phyloP scores from a whole-genome alignment of 2,113 vertebrate genomes.

The Ploceus nigricollis region DNA sequence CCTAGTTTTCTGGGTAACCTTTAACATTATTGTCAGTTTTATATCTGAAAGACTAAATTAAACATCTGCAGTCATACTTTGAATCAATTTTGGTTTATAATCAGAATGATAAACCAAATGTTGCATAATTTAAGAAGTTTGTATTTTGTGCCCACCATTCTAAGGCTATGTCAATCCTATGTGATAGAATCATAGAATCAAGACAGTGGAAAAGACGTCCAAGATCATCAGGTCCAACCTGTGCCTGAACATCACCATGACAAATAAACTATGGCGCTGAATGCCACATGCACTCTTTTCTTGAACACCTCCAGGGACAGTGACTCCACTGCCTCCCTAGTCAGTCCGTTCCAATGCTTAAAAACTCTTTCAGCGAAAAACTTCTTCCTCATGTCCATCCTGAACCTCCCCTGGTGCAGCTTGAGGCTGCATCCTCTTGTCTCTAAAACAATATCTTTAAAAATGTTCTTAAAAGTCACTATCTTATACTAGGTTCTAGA shows the following conservation, averaged over 20 bases:
- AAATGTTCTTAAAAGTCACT: background rate
- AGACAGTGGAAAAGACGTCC: background rate
- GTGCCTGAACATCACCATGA: background rate
- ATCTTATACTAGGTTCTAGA: background rate
- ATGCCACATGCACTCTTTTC: rapidly evolving
- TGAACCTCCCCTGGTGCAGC: background rate
- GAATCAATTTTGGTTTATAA: background rate
- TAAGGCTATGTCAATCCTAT: background rate
- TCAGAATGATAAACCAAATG: background rate
- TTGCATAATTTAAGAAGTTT: background rate
- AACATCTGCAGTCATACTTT: background rate
- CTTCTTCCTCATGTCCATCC: background rate
- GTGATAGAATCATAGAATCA: background rate
- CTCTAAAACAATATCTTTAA: background rate
- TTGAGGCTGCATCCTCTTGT: background rate
- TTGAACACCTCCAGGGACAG: background rate
- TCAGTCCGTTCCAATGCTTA: background rate
- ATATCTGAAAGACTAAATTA: background rate
- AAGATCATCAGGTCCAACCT: background rate
- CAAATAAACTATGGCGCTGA: background rate
- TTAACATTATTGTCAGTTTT: background rate
- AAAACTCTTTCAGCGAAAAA: background rate
- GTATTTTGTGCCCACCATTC: background rate
- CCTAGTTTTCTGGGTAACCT: background rate
- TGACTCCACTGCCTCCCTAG: background rate